Evolutionary conservation across 2,113 vertebrate genomes (phyloP), one percentile per base, ranked within the genome.

Genomic region (Dendrocopos noguchii): DNA sequence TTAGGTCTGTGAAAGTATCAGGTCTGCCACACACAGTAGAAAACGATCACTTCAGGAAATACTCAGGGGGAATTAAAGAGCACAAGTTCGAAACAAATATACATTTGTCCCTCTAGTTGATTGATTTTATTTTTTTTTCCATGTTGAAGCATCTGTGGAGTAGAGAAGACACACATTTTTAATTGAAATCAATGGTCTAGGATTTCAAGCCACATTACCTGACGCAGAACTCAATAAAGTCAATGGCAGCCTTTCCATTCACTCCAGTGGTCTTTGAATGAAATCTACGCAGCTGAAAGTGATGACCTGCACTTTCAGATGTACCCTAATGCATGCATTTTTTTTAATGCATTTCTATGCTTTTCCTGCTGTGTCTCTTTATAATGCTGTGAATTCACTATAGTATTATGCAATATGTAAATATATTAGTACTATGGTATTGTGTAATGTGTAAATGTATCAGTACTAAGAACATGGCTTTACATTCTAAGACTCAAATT

Each of bases 131-230:
- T 88, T 90, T 68, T 52, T 68, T 84, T 76, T 19, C 28, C 24
- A 24, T n/a, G 12, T 67, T 91, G 68, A 87, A 93, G 25, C 47
- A 76, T 64, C 60, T 71, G 27, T 71, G 33, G 17, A 36, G 19
- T 36, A 76, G 7, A 63, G 60, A 60, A 90, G 42, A 60, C 21
- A 84, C n/a, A 56, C 1, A 77, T 85, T 94, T 93, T 91, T 77
- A 74, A 87, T 77, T 85, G 5, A 91, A 96, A 91, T 87, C 81
- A 84, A 18, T 89, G 28, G 31, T 59, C 64, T 87, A 87, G 42
- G 64, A 79, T 84, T 91, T 94, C 6, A 1, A 93, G 52, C 9
- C 47, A 56, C 60, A 74, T 10, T 52, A 39, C 52, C 52, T 77
- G 91, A 82, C 60, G 55, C 78, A 77, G 64, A 77, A 74, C 28